A percentile compares a stretch with the other conserved stretches of the same genome.
Evolutionary conservation across 2,797 vertebrate species (phyloP).

Genomic region (Lerista edwardsae): DNA sequence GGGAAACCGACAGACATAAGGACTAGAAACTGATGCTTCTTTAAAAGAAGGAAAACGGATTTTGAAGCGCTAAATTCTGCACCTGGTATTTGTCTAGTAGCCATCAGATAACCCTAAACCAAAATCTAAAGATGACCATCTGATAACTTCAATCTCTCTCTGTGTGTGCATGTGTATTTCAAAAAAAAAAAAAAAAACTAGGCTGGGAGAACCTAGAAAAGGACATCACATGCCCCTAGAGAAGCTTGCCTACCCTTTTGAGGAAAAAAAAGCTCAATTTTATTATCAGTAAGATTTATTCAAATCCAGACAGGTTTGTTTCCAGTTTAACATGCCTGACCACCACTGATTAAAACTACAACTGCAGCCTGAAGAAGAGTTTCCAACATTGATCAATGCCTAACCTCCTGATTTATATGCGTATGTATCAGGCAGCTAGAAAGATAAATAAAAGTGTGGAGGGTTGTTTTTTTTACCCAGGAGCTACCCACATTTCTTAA

Average conservation of each 20-base stretch:
- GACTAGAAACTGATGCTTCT: not conserved
- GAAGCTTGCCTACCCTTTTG: not conserved
- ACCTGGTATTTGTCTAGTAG: not conserved
- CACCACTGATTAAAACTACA: not conserved
- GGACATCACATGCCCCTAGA: not conserved
- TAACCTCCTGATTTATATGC: not conserved
- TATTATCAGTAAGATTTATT: not conserved
- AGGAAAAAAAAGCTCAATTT: not conserved
- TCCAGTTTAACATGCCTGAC: not conserved
- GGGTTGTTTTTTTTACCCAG: too few relatives aligned
- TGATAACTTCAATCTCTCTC: not conserved
- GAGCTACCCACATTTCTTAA: not conserved
- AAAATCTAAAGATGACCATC: not conserved
- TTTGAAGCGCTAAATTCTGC: not conserved
- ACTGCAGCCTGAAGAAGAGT: not conserved
- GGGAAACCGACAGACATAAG: not conserved
- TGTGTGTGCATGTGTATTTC: not conserved
- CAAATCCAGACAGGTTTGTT: not conserved
- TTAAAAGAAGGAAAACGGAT: not conserved
- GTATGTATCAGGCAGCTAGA: not conserved
- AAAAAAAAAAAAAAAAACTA: not conserved
- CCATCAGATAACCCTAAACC: not conserved
- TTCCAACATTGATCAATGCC: not conserved
- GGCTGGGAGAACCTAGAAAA: not conserved
- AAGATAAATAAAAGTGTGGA: too few relatives aligned